A percentile compares a stretch with the other conserved stretches of the same genome.
phyloP scores from a whole-genome alignment of 2,113 vertebrate species.

The Sphaerodactylus townsendi region DNA sequence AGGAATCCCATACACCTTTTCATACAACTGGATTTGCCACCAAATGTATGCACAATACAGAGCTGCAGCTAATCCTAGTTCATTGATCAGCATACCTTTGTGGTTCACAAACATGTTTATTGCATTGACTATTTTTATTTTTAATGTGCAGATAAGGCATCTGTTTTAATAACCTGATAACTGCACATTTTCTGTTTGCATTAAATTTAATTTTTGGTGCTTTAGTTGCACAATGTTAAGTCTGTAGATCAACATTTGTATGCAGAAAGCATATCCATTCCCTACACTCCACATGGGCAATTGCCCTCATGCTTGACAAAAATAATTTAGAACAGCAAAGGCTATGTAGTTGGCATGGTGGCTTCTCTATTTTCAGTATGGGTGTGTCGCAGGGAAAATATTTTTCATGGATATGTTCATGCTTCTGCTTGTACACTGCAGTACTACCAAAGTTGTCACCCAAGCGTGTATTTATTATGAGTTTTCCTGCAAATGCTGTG shows the following conservation, averaged over 20 bases:
- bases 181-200: no score
- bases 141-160: background rate
- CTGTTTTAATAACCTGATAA: background rate
- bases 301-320: background rate
- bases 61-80: background rate
- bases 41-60: background rate
- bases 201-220: background rate
- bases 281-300: background rate
- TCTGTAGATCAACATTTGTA: background rate
- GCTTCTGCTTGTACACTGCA: background rate
- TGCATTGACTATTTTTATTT: background rate
- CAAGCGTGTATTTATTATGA: background rate
- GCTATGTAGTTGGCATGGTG: background rate
- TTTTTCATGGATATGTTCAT: background rate
- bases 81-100: no score
- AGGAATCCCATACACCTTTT: background rate
- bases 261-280: background rate
- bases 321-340: background rate
- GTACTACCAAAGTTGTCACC: background rate
- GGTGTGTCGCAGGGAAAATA: background rate
- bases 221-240: background rate
- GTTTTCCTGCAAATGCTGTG: background rate
- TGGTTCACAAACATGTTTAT: background rate
- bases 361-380: background rate
- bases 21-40: background rate